Evolutionary conservation across 2,113 vertebrate genomes (phyloP).

Genomic region (Nibea coibor): DNA sequence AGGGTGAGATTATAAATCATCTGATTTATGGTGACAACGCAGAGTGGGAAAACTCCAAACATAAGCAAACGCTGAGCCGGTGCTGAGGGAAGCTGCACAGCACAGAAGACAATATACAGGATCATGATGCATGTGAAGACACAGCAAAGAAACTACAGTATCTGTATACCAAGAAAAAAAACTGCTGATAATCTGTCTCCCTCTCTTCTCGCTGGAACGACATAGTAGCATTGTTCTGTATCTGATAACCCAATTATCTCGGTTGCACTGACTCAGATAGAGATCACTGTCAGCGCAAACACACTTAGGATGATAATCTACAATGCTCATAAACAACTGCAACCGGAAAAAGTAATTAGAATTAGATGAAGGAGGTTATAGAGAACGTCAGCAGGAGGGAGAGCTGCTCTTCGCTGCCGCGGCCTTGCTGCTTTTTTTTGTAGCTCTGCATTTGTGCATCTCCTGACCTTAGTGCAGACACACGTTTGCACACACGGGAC

Average conservation of each 20-base stretch:
- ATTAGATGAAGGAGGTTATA: slow-evolving; percentile 27
- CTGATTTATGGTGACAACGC: slow-evolving; percentile 80
- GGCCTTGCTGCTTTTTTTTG: slow-evolving; percentile 31
- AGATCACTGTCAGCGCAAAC: slow-evolving; percentile 68
- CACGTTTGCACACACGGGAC: slow-evolving; percentile 57
- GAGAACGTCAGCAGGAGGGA: slow-evolving; percentile 15
- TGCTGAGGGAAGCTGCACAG: slow-evolving; percentile 60
- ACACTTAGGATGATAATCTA: slow-evolving; percentile 66
- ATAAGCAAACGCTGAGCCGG: slow-evolving; percentile 76
- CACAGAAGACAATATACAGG: slow-evolving; percentile 29
- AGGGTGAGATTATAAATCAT: slow-evolving; percentile 79
- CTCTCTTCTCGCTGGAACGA: slow-evolving; percentile 40
- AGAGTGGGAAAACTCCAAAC: slow-evolving; percentile 76
- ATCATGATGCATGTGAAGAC: slow-evolving; percentile 53
- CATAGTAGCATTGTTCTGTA: slow-evolving; percentile 59
- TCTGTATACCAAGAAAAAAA: slow-evolving; percentile 31
- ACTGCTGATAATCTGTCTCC: slow-evolving; percentile 64
- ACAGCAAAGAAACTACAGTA: slow-evolving; percentile 36
- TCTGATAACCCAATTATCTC: slow-evolving; percentile 78
- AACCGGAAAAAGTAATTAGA: slow-evolving; percentile 58
- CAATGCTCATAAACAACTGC: slow-evolving; percentile 55
- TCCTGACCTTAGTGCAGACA: slow-evolving; percentile 50
- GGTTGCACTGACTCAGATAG: slow-evolving; percentile 59
- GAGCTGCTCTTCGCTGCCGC: neutral
- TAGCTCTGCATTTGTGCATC: slow-evolving; percentile 31